Evolutionary conservation across 64 coral and sea anemone genomes (phyloP).

Genomic region (Astreopora myriophthalma): DNA sequence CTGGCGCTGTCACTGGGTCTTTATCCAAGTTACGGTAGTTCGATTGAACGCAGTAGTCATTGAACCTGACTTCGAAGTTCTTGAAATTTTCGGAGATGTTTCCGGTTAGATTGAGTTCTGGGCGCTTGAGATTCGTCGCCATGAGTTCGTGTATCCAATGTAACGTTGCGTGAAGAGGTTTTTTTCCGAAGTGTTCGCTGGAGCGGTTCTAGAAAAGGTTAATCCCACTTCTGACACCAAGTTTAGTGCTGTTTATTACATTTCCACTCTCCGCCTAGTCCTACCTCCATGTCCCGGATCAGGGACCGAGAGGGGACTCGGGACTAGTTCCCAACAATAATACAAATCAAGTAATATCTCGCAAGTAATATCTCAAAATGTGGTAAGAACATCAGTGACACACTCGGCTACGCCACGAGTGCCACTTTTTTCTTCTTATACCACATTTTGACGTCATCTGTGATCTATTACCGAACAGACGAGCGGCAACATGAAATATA

Average conservation of each 20-base stretch:
- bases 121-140: neutral
- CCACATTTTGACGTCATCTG: too few species aligned
- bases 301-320: neutral
- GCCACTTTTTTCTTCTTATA: too few species aligned
- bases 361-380: too few species aligned
- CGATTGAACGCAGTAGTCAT: conserved; percentile 8
- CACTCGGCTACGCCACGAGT: too few species aligned
- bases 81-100: conserved; percentile 8
- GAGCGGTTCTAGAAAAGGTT: neutral
- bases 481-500: too few species aligned
- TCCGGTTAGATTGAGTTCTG: neutral
- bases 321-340: neutral
- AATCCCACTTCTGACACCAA: neutral
- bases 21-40: neutral
- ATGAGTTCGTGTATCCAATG: conserved; percentile 8
- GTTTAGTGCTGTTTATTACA: neutral
- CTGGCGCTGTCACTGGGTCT: neutral
- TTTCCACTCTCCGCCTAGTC: too few species aligned
- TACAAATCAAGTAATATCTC: too few species aligned
- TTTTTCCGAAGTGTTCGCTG: neutral
- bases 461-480: too few species aligned
- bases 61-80: conserved; percentile 16
- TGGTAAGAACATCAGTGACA: too few species aligned
- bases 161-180: conserved; percentile 13
- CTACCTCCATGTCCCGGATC: too few species aligned